Base-by-base conservation (phyloP, 2,797 vertebrate species). In the Nyctalus aviator region DNA sequence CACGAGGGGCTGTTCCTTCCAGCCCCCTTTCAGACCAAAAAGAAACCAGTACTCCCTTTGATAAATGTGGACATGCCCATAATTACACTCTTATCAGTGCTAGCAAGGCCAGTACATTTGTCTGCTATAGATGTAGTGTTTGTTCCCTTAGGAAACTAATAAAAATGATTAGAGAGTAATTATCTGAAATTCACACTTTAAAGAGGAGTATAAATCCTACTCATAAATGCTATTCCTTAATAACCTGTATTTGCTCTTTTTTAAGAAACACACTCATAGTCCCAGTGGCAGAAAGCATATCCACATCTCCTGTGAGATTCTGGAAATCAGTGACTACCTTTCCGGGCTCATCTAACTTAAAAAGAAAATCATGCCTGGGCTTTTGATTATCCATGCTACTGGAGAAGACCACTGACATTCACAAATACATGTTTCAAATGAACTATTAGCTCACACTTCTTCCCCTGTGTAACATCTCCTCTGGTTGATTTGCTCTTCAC, bases 91-190 rank as follows among this genome's bases (percentile, higher is more conserved):
- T 83, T 82, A 87, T 48, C 48, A 88, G 37, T 32, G 69, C 59
- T 91, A 88, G 44, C 53, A 88, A 92, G 44, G 27, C 30, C 53
- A 91, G 55, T 30, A 87, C n/a, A 62, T 87, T 92, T 89, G 25
- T 81, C 44, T 83, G 12, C 44, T 82, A 53, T 30, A 64, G 27
- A 79, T 64, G 2, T n/a, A 78, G 76, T 94, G 75, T 44, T 62
- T 86, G 37, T 84, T 72, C 46, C 55, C 53, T 83, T 79, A 73
- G 64, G 41, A 96, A 94, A 93, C 2, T 44, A 95, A 77, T 79
- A 90, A 96, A 96, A 88, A 94, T 95, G 10, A 94, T 94, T 96
- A 71, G 53, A 94, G 76, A 66, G 27, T 48, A 96, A 94, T 95
- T 94, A 91, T 79, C 78, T 95, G 66, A 84, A 83, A 90, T 94